phyloP scores from a whole-genome alignment of 2,888 invertebrate species.

The Bellardia pandia region DNA sequence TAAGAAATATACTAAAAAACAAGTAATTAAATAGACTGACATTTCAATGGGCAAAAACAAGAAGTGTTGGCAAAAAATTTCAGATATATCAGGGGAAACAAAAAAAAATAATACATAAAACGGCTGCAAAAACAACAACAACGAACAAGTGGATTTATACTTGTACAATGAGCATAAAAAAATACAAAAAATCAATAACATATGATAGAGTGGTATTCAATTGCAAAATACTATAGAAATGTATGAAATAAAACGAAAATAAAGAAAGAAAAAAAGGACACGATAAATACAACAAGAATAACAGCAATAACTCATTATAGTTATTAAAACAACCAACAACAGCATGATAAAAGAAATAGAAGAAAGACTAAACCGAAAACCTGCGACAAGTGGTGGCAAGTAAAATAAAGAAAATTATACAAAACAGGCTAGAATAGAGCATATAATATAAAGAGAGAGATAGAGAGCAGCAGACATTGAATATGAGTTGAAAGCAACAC shows the following conservation, averaged over 20 bases:
- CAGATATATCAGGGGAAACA: background rate
- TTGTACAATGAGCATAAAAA: background rate
- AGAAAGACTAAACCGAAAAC: conserved; percentile 29
- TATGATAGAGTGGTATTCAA: conserved; percentile 77
- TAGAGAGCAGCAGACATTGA: conserved; percentile 17
- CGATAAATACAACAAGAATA: conserved; percentile 33
- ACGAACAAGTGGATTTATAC: conserved; percentile 41
- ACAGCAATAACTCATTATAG: conserved; percentile 34
- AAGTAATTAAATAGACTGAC: conserved; percentile 24
- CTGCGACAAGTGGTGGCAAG: conserved; percentile 67
- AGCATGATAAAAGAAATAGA: conserved; percentile 35
- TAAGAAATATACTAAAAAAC: conserved; percentile 23
- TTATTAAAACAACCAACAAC: conserved; percentile 31
- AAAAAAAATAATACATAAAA: conserved; percentile 45
- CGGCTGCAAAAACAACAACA: conserved; percentile 42
- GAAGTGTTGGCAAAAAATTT: conserved; percentile 42
- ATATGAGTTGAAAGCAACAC: conserved; percentile 34
- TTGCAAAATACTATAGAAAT: conserved; percentile 54
- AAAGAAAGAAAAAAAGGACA: conserved; percentile 37
- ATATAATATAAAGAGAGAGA: conserved; percentile 6
- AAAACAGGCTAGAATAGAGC: conserved; percentile 19
- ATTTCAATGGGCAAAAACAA: conserved; percentile 17
- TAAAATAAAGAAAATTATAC: conserved; percentile 31
- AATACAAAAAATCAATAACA: conserved; percentile 80
- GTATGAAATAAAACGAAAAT: conserved; percentile 16